These are phyloP conservation scores for Sphinx pinastri DNA, from an alignment of 2,888 invertebrate genomes.

Conservation along the genomic window DNA sequence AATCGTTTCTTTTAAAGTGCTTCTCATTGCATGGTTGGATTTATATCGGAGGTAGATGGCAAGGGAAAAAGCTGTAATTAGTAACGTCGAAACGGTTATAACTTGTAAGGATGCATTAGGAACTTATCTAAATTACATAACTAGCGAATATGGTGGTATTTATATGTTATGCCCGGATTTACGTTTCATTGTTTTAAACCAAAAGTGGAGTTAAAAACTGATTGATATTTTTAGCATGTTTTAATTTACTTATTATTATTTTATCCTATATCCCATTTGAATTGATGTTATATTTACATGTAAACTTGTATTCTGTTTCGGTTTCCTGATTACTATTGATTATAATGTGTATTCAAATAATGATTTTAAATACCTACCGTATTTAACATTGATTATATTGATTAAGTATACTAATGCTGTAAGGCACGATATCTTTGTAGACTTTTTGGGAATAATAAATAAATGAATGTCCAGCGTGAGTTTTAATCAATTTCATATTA, in stretches of 20 bases:
- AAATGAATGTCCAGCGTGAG: conserved; percentile 12
- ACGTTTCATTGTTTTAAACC: too few species aligned
- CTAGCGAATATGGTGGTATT: not conserved
- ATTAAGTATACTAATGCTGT: conserved; percentile 1
- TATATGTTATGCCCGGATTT: not conserved
- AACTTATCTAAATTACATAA: not conserved
- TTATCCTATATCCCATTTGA: too few species aligned
- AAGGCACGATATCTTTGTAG: conserved; percentile 36
- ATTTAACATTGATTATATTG: conserved; percentile 7
- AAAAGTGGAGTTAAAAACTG: too few species aligned
- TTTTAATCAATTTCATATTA: not conserved
- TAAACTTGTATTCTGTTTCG: too few species aligned
- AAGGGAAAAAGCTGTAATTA: not conserved
- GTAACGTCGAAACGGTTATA: too few species aligned
- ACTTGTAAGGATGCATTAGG: not conserved
- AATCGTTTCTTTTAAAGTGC: not conserved
- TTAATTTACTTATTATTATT: too few species aligned
- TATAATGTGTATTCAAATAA: not conserved
- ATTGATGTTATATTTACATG: too few species aligned
- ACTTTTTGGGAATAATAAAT: conserved; percentile 41
- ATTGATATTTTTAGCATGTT: too few species aligned
- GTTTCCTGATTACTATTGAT: not conserved
- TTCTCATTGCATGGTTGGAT: not conserved
- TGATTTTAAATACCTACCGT: not conserved
- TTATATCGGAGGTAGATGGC: not conserved